Evolutionary conservation across 1,140 invertebrate species (phyloP), one percentile per base, ranked within the genome.

Genomic region (Portunus trituberculatus): DNA sequence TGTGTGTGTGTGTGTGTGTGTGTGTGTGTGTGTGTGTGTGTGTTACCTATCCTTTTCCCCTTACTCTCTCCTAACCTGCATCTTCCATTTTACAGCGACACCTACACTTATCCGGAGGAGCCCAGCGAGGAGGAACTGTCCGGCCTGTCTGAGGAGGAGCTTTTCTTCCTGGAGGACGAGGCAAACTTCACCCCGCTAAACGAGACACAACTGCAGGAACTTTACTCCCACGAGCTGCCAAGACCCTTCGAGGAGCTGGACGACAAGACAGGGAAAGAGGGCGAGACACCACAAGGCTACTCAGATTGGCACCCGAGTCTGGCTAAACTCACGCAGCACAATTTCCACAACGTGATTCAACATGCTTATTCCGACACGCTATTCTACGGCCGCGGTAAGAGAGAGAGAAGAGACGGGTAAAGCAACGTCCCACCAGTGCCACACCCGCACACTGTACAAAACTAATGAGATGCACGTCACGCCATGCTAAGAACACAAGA

Each of bases 351-450:
- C 32, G 95, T 96, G 0, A 95, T 96, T 20, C 91, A 96, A 45
- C 93, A 96, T 6, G 96, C 96, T 0, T 96, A 96, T 82, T 94
- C 96, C 32, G 92, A 96, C 39, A 96, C 96, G 0, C 95, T 96
- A 8, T 96, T 96, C 82, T 96, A 96, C 82, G 94, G 96, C 16
- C 92, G 94, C 31, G 84, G 82, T 7, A n/a, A 28, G 28, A 86
- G 90, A 0, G 20, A 89, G 29, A 88, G 59, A 16, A 67, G 93
- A 45, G 39, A 67, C 0, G 93, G 28, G 28, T 91, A 91, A 52
- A 16, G 29, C 45, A 31, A 28, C 67, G 67, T 25, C 67, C 29
- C 29, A 25, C 45, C n/a, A 29, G 28, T 86, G 32, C 28, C 14
- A 86, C 83, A 86, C 0, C 45, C 31, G n/a, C 86, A 16, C 86